Percentiles rank a stretch among this genome's conserved stretches.
These are phyloP conservation scores for Alosa sapidissima DNA, from an alignment of 2,797 vertebrate genomes.

Conservation along the genomic window DNA sequence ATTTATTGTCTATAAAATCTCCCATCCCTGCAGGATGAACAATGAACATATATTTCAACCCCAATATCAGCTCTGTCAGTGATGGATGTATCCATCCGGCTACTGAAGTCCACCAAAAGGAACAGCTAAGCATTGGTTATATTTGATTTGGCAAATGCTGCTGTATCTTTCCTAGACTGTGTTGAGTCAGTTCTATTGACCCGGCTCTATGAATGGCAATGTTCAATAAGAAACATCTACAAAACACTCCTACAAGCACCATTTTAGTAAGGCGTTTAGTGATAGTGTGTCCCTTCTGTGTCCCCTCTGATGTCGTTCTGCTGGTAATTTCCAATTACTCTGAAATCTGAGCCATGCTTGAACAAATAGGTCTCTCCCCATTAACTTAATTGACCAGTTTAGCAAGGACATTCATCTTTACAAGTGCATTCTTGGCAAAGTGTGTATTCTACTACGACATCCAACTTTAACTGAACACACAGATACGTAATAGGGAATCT, in stretches of 20 bases:
- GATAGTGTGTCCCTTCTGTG: too few relatives aligned
- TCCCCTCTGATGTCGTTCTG: neutral
- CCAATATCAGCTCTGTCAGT: neutral
- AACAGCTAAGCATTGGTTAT: neutral
- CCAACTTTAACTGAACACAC: constrained; percentile 25
- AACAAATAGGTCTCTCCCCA: too few relatives aligned
- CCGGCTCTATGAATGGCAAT: too few relatives aligned
- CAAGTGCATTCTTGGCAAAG: neutral
- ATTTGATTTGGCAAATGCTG: neutral
- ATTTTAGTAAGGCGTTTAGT: neutral
- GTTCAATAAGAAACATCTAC: too few relatives aligned
- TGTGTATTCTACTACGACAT: neutral
- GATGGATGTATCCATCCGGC: neutral
- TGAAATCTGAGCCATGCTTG: neutral
- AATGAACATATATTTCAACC: neutral
- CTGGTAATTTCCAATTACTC: neutral
- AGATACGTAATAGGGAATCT: constrained; percentile 33
- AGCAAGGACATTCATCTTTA: neutral
- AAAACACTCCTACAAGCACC: neutral
- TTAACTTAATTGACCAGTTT: neutral
- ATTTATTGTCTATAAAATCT: neutral
- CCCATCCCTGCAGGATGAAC: too few relatives aligned
- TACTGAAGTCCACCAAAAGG: neutral
- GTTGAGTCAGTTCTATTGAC: neutral
- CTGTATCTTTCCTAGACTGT: neutral